Evolutionary conservation across 1,140 invertebrate genomes (phyloP).

Genomic region (Eufriesea mexicana): DNA sequence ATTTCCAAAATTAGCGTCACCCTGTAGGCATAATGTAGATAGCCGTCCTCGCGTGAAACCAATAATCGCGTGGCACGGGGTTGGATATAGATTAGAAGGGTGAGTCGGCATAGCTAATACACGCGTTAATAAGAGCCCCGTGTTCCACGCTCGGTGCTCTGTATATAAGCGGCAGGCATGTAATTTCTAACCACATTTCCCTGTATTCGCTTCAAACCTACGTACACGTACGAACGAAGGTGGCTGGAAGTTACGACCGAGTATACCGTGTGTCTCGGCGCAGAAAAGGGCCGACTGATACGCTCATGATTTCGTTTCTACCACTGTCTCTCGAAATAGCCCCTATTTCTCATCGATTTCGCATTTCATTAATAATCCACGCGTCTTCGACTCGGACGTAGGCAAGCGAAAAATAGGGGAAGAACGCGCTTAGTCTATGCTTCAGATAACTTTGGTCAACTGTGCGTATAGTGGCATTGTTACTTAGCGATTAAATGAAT

Average conservation of each 20-base stretch:
- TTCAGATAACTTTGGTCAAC: background rate
- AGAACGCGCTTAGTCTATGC: background rate
- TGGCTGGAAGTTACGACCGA: constrained; percentile 65
- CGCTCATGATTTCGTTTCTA: background rate
- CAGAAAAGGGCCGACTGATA: constrained; percentile 21
- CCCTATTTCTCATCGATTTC: background rate
- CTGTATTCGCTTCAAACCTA: constrained; percentile 75
- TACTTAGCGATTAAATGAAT: no score
- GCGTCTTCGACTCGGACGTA: no score
- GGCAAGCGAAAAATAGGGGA: no score
- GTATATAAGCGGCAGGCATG: constrained; percentile 75
- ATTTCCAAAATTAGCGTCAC: constrained; percentile 72
- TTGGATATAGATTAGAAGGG: constrained; percentile 80
- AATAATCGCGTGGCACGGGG: constrained; percentile 77
- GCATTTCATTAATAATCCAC: no score
- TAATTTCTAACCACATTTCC: constrained; percentile 79
- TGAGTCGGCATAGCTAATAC: constrained; percentile 79
- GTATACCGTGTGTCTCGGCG: constrained; percentile 61
- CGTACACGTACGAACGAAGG: constrained; percentile 65
- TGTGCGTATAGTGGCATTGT: no score
- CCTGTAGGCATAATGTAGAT: constrained; percentile 76
- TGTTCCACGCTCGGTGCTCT: constrained; percentile 73
- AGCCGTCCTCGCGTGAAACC: constrained; percentile 78
- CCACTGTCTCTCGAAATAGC: background rate
- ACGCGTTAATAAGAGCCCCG: constrained; percentile 78